Conservation (phyloP, 37 sponge, comb jelly and placozoan genomes). For the Beroe ovata region DNA sequence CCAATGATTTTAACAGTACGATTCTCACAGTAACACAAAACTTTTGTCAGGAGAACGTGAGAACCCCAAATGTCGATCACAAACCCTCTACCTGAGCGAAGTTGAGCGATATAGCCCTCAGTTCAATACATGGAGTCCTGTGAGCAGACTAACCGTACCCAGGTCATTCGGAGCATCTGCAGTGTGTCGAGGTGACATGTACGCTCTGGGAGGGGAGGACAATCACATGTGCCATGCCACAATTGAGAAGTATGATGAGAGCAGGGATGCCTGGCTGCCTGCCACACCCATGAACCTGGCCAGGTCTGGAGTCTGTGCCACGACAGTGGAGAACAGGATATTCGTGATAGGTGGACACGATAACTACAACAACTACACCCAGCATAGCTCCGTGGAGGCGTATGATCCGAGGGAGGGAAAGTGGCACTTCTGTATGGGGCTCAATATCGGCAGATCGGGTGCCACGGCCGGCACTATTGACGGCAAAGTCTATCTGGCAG, state of each 20-base stretch:
- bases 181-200: constrained; percentile 32
- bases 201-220: constrained; percentile 41
- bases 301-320: constrained; percentile 43
- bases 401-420: constrained; percentile 35
- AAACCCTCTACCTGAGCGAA: constrained; percentile 55
- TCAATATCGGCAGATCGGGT: constrained; percentile 73
- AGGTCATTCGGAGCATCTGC: constrained; percentile 38
- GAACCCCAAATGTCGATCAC: constrained; percentile 2
- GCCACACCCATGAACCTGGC: constrained; percentile 20
- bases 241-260: constrained; percentile 14
- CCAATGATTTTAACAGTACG: too few species aligned
- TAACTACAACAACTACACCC: constrained; percentile 67
- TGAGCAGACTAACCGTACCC: not conserved
- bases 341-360: constrained; percentile 65
- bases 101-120: constrained; percentile 67
- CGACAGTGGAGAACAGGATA: constrained; percentile 49
- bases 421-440: constrained; percentile 40
- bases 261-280: constrained; percentile 13
- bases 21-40: too few species aligned
- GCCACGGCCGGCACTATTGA: constrained; percentile 79
- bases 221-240: constrained; percentile 3
- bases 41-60: constrained; percentile 63
- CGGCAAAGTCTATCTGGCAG: constrained; percentile 80
- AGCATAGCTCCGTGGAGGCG: constrained; percentile 58
- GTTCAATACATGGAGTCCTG: constrained; percentile 18